A percentile compares a stretch with the other conserved stretches of the same genome.
Conservation (phyloP, 2,113 vertebrate genomes). For the Ochotona princeps region DNA sequence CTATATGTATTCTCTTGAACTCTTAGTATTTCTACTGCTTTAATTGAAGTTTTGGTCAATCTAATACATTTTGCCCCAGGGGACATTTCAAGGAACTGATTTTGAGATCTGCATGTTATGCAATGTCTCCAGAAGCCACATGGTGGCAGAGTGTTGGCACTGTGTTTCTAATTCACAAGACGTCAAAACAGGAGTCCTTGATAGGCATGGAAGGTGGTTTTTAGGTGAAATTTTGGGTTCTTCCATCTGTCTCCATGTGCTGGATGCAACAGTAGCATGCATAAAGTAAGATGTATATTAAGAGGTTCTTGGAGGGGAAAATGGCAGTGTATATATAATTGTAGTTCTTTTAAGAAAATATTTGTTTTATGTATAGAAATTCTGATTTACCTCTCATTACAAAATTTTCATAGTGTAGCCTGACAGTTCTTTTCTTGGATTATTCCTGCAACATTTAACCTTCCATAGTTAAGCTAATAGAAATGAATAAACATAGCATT, state of each 20-base stretch:
- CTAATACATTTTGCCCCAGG: neutral
- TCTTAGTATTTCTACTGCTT: neutral
- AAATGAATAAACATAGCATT: constrained; percentile 8
- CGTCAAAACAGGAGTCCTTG: constrained; percentile 26
- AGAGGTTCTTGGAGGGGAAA: constrained; percentile 33
- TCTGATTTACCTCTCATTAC: neutral
- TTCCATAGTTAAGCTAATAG: neutral
- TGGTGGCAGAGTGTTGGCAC: constrained; percentile 82
- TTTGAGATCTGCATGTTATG: constrained; percentile 43
- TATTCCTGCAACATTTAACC: neutral
- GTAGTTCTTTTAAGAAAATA: constrained; percentile 67
- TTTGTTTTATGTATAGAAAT: constrained; percentile 35
- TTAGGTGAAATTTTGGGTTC: constrained; percentile 58
- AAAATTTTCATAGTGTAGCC: constrained; percentile 21
- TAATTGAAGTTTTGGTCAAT: neutral
- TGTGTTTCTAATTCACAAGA: neutral
- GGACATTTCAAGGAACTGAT: neutral
- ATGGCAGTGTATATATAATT: constrained; percentile 46
- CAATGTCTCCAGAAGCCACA: constrained; percentile 77
- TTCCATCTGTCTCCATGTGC: constrained; percentile 67
- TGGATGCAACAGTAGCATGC: constrained; percentile 55
- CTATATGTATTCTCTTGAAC: neutral
- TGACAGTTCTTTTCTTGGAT: neutral
- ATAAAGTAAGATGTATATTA: constrained; percentile 50
- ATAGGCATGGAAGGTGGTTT: constrained; percentile 10